Percentiles rank a stretch among this genome's conserved stretches.
These are phyloP conservation scores for Planococcus citri DNA, from an alignment of 1,140 invertebrate species.

Conservation along the genomic window DNA sequence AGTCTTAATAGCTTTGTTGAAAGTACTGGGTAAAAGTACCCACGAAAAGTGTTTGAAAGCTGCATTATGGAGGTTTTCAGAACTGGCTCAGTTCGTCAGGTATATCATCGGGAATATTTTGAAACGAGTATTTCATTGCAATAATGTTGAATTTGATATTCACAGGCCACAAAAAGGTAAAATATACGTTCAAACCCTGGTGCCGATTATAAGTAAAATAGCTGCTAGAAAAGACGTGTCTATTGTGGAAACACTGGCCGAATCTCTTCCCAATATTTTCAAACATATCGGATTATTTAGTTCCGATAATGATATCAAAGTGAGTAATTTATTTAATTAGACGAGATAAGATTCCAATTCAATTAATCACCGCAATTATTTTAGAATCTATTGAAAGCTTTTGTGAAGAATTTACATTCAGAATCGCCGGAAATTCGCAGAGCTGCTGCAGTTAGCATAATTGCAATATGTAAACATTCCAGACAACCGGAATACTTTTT, in stretches of 20 bases:
- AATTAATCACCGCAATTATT: constrained; percentile 26
- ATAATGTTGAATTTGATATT: constrained; percentile 17
- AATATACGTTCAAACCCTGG: constrained; percentile 57
- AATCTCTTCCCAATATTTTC: constrained; percentile 53
- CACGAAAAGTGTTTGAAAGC: constrained; percentile 51
- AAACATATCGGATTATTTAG: constrained; percentile 56
- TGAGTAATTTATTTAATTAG: constrained; percentile 33
- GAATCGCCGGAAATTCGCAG: constrained; percentile 45
- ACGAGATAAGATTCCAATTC: background rate
- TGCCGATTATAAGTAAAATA: constrained; percentile 55
- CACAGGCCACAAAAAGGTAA: constrained; percentile 60
- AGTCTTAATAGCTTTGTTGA: constrained; percentile 64
- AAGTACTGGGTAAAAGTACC: constrained; percentile 67
- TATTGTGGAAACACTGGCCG: constrained; percentile 56
- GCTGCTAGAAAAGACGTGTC: constrained; percentile 53
- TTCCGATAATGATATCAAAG: constrained; percentile 59
- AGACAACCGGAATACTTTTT: constrained; percentile 48
- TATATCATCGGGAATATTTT: no score
- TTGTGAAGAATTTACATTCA: constrained; percentile 49
- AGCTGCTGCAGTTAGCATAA: constrained; percentile 48
- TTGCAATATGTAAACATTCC: constrained; percentile 48
- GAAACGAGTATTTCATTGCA: background rate
- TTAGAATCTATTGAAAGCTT: constrained; percentile 48
- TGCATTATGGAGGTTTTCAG: constrained; percentile 59
- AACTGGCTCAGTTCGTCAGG: constrained; percentile 48